Evolutionary conservation across 2,888 invertebrate genomes (phyloP).

Genomic region (Mantis religiosa): DNA sequence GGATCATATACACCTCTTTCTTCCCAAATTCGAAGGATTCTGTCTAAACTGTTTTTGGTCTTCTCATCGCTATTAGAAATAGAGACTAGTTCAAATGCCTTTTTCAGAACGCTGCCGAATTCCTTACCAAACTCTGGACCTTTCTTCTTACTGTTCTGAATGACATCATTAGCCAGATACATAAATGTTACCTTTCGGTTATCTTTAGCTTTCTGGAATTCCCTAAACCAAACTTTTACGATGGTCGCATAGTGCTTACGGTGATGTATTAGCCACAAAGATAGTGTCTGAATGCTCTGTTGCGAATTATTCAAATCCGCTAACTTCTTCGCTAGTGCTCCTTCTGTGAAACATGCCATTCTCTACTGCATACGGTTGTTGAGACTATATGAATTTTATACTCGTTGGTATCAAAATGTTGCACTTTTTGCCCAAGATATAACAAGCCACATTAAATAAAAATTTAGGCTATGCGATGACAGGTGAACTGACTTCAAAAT

Average conservation of each 20-base stretch:
- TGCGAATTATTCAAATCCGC: conserved; percentile 89
- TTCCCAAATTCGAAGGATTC: conserved; percentile 87
- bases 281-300: conserved; percentile 95
- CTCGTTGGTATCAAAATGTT: too few relatives aligned
- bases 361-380: conserved; percentile 33
- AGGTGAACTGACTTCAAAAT: too few relatives aligned
- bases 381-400: too few relatives aligned
- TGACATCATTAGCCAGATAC: conserved; percentile 98
- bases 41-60: conserved; percentile 71
- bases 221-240: conserved; percentile 89
- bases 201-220: conserved; percentile 83
- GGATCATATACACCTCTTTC: conserved; percentile 86
- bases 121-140: conserved; percentile 92
- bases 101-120: conserved; percentile 73
- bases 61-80: conserved; percentile 67
- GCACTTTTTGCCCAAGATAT: too few relatives aligned
- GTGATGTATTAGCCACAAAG: conserved; percentile 96
- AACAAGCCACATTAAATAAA: too few relatives aligned
- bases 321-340: conserved; percentile 83
- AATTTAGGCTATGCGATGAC: too few relatives aligned
- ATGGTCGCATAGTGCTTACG: conserved; percentile 88
- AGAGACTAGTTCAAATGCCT: conserved; percentile 81
- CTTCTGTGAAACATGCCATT: conserved; percentile 93
- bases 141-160: conserved; percentile 97
- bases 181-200: conserved; percentile 86